A percentile compares a stretch with the other conserved stretches of the same genome.
Conservation (phyloP, 2,797 vertebrate species). For the Molossus molossus region DNA sequence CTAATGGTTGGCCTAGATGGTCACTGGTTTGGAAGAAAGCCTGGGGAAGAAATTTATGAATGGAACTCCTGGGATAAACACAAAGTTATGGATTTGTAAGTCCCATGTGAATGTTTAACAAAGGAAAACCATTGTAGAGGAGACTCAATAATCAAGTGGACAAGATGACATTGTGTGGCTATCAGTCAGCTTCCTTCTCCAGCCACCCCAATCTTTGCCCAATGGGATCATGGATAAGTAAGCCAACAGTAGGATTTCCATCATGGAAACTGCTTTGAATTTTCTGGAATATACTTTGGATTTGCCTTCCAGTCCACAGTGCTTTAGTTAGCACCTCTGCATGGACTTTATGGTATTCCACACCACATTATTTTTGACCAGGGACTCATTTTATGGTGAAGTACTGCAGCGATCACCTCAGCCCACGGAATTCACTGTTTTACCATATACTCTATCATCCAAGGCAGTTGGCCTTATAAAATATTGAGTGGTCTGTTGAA, state of each 20-base stretch:
- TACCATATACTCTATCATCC: background rate
- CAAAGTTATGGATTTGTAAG: background rate
- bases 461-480: constrained; percentile 27
- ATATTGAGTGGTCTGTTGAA: constrained; percentile 10
- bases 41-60: background rate
- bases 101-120: constrained; percentile 6
- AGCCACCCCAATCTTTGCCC: background rate
- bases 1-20: background rate
- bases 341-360: background rate
- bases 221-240: background rate
- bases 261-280: background rate
- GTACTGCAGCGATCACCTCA: background rate
- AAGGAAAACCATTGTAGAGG: background rate
- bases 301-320: background rate
- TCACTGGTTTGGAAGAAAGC: background rate
- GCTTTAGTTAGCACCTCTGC: background rate
- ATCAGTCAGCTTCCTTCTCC: background rate
- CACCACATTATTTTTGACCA: background rate
- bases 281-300: constrained; percentile 42
- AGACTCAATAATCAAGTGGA: background rate
- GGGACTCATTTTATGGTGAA: background rate
- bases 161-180: background rate
- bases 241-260: background rate
- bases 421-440: background rate
- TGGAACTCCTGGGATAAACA: background rate